Percentiles rank a stretch among this genome's conserved stretches.
phyloP scores from a whole-genome alignment of 2,797 vertebrate species.

The Ctenochaetus hawaiiensis region DNA sequence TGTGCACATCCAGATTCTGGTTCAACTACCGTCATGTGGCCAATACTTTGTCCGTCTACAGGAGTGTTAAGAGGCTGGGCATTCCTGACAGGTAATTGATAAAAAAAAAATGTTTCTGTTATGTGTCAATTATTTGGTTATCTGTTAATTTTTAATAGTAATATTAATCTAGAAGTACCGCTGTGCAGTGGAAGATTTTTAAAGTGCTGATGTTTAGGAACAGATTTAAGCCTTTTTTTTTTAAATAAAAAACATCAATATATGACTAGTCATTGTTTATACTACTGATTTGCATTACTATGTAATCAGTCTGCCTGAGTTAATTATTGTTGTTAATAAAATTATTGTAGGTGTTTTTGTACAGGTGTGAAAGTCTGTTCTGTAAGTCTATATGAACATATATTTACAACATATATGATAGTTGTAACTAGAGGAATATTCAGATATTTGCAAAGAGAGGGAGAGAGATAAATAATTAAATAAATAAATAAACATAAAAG shows the following conservation, averaged over 20 bases:
- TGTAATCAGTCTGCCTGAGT: too few species aligned
- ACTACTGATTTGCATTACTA: neutral
- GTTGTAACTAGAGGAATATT: too few species aligned
- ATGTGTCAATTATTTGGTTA: neutral
- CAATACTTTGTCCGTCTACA: constrained; percentile 96
- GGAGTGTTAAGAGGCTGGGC: constrained; percentile 97
- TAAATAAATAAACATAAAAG: too few species aligned
- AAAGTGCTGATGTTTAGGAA: neutral
- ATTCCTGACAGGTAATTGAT: constrained; percentile 94
- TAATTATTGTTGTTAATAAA: too few species aligned
- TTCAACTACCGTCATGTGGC: constrained; percentile 99
- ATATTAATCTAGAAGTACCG: neutral
- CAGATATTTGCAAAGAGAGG: too few species aligned
- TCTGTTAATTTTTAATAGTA: neutral
- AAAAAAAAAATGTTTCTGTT: neutral
- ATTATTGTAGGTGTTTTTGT: too few species aligned
- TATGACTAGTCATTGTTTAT: neutral
- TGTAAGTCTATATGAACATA: too few species aligned
- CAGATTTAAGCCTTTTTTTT: neutral
- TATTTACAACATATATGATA: too few species aligned
- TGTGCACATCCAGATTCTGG: constrained; percentile 98
- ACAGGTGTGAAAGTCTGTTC: too few species aligned
- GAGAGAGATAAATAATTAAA: too few species aligned
- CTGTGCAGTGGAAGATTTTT: neutral
- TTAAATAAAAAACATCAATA: neutral